Evolutionary conservation across 2,888 invertebrate species (phyloP).

Genomic region (Pollenia angustigena): DNA sequence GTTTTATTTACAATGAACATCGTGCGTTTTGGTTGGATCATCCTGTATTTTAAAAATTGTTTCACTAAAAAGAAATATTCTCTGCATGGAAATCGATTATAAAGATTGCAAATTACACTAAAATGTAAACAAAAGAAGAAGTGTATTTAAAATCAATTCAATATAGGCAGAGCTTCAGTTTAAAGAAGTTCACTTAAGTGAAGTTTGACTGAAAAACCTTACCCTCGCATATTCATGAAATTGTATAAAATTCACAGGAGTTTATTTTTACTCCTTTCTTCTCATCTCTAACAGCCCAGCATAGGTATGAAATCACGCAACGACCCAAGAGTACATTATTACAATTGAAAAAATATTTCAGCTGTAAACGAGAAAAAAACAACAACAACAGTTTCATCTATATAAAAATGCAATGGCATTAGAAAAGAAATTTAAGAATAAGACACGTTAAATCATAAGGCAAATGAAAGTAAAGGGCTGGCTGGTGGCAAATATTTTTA

Average conservation of each 20-base stretch:
- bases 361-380: conserved; percentile 38
- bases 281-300: not conserved
- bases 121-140: too few relatives aligned
- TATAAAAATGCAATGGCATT: conserved; percentile 43
- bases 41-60: too few relatives aligned
- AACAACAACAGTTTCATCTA: conserved; percentile 11
- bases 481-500: conserved; percentile 29
- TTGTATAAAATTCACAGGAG: not conserved
- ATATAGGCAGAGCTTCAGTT: too few relatives aligned
- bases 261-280: not conserved
- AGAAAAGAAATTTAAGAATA: conserved; percentile 7
- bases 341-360: conserved; percentile 67
- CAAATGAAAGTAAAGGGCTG: conserved; percentile 48
- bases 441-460: conserved; percentile 10
- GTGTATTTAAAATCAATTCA: too few relatives aligned
- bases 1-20: too few relatives aligned
- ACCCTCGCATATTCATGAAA: conserved; percentile 14
- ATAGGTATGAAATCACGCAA: conserved; percentile 64
- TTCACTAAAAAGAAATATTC: too few relatives aligned
- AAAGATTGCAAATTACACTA: too few relatives aligned
- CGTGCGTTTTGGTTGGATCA: too few relatives aligned
- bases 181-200: too few relatives aligned
- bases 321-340: conserved; percentile 70
- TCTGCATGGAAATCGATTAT: too few relatives aligned
- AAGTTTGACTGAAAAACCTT: not conserved